phyloP scores from a whole-genome alignment of 2,113 vertebrate genomes.

The Dunckerocampus dactyliophorus region DNA sequence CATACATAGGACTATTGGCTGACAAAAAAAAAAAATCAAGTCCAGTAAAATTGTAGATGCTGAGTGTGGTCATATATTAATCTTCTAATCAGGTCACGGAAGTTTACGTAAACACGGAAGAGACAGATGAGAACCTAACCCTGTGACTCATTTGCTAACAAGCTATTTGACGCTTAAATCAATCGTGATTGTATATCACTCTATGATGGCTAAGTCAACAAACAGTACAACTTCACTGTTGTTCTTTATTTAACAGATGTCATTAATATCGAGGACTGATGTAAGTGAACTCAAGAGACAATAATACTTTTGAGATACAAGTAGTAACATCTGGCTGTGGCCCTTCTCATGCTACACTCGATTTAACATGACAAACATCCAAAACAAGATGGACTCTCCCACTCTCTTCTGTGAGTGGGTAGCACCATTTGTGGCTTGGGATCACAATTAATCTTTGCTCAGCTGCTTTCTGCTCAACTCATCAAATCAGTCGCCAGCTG shows the following conservation, averaged over 20 bases:
- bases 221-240: constrained; percentile 29
- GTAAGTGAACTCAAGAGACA: constrained; percentile 25
- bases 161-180: constrained; percentile 17
- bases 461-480: constrained; percentile 26
- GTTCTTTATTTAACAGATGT: constrained; percentile 27
- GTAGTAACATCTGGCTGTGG: constrained; percentile 9
- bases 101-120: constrained; percentile 24
- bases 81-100: constrained; percentile 19
- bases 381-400: constrained; percentile 37
- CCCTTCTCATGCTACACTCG: constrained; percentile 21
- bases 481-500: constrained; percentile 14
- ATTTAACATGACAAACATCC: constrained; percentile 24
- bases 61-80: constrained; percentile 19
- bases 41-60: background rate
- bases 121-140: constrained; percentile 20
- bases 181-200: constrained; percentile 23
- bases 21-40: too few relatives aligned
- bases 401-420: constrained; percentile 14
- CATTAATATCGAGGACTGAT: constrained; percentile 33
- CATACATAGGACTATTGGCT: too few relatives aligned
- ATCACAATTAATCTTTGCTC: constrained; percentile 9
- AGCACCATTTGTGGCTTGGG: constrained; percentile 3
- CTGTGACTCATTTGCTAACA: constrained; percentile 25
- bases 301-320: constrained; percentile 10
- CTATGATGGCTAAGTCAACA: constrained; percentile 39